Base-by-base conservation (phyloP, 2,113 vertebrate species). In the Chaetops frenatus region DNA sequence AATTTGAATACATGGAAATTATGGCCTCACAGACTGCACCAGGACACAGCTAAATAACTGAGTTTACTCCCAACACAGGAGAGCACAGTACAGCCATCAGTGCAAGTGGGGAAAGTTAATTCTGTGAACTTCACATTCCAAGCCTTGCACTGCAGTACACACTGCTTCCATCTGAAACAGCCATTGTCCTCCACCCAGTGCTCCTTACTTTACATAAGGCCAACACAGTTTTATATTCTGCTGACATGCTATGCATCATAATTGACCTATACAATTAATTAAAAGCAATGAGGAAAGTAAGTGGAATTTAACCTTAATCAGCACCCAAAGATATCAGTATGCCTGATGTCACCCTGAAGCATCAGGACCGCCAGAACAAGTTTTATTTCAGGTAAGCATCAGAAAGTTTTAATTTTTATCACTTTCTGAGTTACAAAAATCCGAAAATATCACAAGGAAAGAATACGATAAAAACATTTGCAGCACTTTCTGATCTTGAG, bases 191-290 rank as follows among this genome's bases (percentile, higher is more conserved):
- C 8, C 11, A 77, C 61, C 38, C 53, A 77, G 31, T 10, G 20
- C 35, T 57, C 54, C 73, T 5, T 29, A 21, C 35, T 91, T 89
- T 94, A 72, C 50, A 33, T 69, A 82, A 85, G 44, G 50, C 54
- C 36, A 69, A 47, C 35, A 50, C 7, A 87, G 58, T 65, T 95
- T 90, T 53, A 91, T 80, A 90, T 92, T 94, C 90, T 92, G 84
- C 87, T 97, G 91, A 90, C 81, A 91, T 33, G 45, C 57, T 80
- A 80, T 81, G 74, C 83, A 91, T 91, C 86, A 76, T 90, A 90
- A 97, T 90, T 95, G 93, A 96, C 89, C 95, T 94, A 95, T 82
- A 94, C 78, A 82, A 73, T 94, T 95, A 96, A 96, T 89, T 92
- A 80, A 92, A 95, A 95, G 33, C 84, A 94, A 88, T 62, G 89